phyloP scores from a whole-genome alignment of 2,888 invertebrate genomes.

The Sepioteuthis lessoniana region DNA sequence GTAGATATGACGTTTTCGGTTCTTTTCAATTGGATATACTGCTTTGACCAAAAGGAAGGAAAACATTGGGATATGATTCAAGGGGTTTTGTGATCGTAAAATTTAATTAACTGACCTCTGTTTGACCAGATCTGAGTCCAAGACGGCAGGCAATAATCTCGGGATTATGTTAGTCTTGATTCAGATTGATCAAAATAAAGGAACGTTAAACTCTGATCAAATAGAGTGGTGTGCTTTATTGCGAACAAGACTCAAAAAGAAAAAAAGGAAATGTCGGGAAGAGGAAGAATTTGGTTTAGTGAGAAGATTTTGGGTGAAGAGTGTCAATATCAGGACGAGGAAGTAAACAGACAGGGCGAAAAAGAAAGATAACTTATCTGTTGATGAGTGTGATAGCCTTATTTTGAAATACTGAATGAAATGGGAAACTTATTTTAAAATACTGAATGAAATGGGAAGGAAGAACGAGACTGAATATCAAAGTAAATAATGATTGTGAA shows the following conservation, averaged over 20 bases:
- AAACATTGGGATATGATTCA: background rate
- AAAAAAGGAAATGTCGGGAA: background rate
- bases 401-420: background rate
- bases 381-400: background rate
- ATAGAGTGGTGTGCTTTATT: background rate
- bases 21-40: background rate
- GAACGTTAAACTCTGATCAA: conserved; percentile 33
- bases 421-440: background rate
- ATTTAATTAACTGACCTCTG: background rate
- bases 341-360: background rate
- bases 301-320: too few species aligned
- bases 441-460: background rate
- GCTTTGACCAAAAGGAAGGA: background rate
- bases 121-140: background rate
- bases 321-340: too few species aligned
- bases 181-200: background rate
- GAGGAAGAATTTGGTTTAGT: background rate
- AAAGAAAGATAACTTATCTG: background rate
- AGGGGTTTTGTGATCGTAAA: background rate
- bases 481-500: too few species aligned
- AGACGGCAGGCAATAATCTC: conserved; percentile 1
- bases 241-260: background rate
- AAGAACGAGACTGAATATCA: too few species aligned
- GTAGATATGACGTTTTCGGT: background rate
- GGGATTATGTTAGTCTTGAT: background rate